Conservation (phyloP, 2,113 vertebrate genomes). For the Regulus satrapa region DNA sequence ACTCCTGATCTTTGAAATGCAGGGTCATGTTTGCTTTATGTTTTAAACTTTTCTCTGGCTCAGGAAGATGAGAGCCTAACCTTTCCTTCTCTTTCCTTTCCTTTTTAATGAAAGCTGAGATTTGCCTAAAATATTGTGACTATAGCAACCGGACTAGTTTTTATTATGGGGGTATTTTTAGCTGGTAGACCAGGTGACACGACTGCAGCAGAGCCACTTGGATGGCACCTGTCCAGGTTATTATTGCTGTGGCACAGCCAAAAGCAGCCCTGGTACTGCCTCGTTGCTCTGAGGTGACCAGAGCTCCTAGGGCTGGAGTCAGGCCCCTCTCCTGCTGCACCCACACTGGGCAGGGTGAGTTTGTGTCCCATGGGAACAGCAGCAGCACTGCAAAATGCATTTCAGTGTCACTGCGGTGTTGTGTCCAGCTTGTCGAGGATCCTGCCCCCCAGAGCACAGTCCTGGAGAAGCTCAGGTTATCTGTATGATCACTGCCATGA, state of each 20-base stretch:
- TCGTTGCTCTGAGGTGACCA: not conserved
- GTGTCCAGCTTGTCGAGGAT: not conserved
- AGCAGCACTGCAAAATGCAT: not conserved
- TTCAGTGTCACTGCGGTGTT: not conserved
- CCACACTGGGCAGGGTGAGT: not conserved
- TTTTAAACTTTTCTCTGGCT: conserved; percentile 33
- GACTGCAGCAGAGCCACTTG: not conserved
- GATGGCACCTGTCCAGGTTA: not conserved
- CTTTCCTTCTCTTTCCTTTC: not conserved
- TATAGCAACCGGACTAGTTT: not conserved
- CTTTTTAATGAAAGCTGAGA: not conserved
- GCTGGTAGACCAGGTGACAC: not conserved
- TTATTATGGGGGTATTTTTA: not conserved
- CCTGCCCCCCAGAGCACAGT: not conserved
- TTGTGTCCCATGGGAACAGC: not conserved
- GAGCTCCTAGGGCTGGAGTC: fast-evolving
- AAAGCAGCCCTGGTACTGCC: not conserved
- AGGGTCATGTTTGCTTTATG: not conserved
- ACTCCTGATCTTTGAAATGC: not conserved
- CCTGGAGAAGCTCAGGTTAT: not conserved
- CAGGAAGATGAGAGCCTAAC: not conserved
- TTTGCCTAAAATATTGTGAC: not conserved
- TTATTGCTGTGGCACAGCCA: not conserved
- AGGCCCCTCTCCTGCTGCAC: not conserved
- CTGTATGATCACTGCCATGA: not conserved